Evolutionary conservation across 2,113 vertebrate species (phyloP).

Genomic region (Brachionichthys hirsutus): DNA sequence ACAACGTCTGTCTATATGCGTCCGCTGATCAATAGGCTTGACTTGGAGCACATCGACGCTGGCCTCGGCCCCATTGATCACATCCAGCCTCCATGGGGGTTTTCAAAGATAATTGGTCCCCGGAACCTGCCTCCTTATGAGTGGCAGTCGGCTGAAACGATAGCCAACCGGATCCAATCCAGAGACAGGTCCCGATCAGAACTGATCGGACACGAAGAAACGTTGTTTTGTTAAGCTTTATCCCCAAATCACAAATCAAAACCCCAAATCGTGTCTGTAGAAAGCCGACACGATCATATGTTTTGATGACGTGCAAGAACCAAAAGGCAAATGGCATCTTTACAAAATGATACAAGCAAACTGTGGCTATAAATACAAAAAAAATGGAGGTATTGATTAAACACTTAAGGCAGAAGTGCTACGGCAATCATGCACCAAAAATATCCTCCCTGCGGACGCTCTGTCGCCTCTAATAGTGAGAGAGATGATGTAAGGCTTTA

Average conservation of each 20-base stretch:
- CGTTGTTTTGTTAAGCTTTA: too few species aligned
- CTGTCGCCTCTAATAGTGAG: conserved; percentile 53
- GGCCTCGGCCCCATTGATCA: conserved; percentile 89
- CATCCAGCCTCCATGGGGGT: conserved; percentile 80
- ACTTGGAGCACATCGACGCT: conserved; percentile 85
- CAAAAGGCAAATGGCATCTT: too few species aligned
- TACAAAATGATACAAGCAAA: not conserved
- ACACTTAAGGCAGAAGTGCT: conserved; percentile 15
- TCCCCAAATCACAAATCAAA: too few species aligned
- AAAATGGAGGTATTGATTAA: conserved; percentile 11
- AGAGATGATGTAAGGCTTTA: conserved; percentile 81
- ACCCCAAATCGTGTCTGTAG: too few species aligned
- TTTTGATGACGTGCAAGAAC: too few species aligned
- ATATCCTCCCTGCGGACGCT: conserved; percentile 30
- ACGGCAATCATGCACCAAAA: conserved; percentile 21
- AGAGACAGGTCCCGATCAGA: conserved; percentile 59
- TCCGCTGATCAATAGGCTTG: conserved; percentile 86
- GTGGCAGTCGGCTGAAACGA: conserved; percentile 74
- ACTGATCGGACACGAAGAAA: conserved; percentile 52
- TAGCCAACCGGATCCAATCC: conserved; percentile 73
- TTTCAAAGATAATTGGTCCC: conserved; percentile 90
- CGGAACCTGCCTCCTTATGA: conserved; percentile 70
- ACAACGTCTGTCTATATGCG: conserved; percentile 83
- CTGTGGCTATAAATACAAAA: not conserved
- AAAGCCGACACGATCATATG: too few species aligned